phyloP scores from a whole-genome alignment of 2,113 vertebrate species.

The Cercocebus atys region DNA sequence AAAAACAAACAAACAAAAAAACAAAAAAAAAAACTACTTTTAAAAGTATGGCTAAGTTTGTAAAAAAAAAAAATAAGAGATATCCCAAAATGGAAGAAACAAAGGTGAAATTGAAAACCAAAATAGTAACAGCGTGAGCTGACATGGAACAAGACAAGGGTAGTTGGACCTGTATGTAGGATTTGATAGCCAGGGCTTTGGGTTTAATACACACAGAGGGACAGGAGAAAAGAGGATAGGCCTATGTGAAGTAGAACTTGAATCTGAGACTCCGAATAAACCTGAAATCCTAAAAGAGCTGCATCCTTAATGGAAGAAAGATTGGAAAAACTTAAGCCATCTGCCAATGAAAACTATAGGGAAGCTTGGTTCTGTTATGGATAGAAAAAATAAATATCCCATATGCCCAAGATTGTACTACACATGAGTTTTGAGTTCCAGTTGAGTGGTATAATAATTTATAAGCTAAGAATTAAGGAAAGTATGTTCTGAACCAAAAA shows the following conservation, averaged over 20 bases:
- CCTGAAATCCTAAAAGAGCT: neutral
- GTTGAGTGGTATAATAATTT: neutral
- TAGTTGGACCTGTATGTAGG: neutral
- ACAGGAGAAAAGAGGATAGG: neutral
- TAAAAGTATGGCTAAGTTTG: neutral
- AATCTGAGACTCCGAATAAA: neutral
- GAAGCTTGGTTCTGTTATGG: neutral
- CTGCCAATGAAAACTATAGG: neutral
- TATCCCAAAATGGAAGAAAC: neutral
- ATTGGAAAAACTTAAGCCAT: neutral
- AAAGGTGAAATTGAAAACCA: neutral
- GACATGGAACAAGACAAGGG: neutral
- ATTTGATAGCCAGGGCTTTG: neutral
- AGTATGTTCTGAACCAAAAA: neutral
- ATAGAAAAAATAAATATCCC: constrained; percentile 1
- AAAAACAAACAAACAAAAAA: neutral
- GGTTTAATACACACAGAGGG: neutral
- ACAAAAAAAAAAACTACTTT: neutral
- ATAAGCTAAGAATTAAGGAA: neutral
- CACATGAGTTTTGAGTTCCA: neutral
- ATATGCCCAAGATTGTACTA: neutral
- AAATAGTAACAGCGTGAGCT: neutral
- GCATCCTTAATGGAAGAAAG: neutral
- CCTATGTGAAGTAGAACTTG: neutral
- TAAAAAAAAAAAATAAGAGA: neutral